Evolutionary conservation across 2,888 invertebrate species (phyloP).

Genomic region (Ephialtes manifestator): DNA sequence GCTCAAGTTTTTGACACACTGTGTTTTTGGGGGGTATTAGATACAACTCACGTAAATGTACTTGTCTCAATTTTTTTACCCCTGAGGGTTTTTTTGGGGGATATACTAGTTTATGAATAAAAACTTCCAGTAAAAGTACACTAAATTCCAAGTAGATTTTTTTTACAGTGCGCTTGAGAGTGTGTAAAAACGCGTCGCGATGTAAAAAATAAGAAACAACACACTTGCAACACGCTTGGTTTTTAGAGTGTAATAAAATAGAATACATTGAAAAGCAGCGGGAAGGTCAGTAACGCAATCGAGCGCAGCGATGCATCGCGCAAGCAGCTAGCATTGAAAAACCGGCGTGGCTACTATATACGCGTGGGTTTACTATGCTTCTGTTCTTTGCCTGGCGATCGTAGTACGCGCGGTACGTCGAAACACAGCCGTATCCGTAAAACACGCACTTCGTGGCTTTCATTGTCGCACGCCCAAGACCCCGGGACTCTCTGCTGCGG

Average conservation of each 20-base stretch:
- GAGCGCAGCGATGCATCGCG: slow-evolving; percentile 16
- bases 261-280: background rate
- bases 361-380: slow-evolving; percentile 29
- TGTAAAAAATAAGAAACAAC: too few species aligned
- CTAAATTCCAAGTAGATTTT: too few species aligned
- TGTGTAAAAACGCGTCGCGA: too few species aligned
- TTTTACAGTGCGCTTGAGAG: too few species aligned
- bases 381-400: background rate
- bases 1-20: too few species aligned
- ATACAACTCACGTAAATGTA: too few species aligned
- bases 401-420: slow-evolving; percentile 12
- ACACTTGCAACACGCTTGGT: too few species aligned
- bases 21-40: too few species aligned
- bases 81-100: too few species aligned
- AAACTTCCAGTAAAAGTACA: too few species aligned
- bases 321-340: slow-evolving; percentile 27
- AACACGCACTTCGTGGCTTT: slow-evolving; percentile 42
- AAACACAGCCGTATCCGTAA: slow-evolving; percentile 26
- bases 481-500: slow-evolving; percentile 40
- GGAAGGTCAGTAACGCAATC: slow-evolving; percentile 32
- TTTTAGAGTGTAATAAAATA: background rate
- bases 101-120: too few species aligned
- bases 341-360: slow-evolving; percentile 25
- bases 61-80: too few species aligned
- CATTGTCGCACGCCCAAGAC: slow-evolving; percentile 48